Evolutionary conservation across 2,797 vertebrate species (phyloP), one percentile per base, ranked within the genome.

Genomic region (Moxostoma hubbsi): DNA sequence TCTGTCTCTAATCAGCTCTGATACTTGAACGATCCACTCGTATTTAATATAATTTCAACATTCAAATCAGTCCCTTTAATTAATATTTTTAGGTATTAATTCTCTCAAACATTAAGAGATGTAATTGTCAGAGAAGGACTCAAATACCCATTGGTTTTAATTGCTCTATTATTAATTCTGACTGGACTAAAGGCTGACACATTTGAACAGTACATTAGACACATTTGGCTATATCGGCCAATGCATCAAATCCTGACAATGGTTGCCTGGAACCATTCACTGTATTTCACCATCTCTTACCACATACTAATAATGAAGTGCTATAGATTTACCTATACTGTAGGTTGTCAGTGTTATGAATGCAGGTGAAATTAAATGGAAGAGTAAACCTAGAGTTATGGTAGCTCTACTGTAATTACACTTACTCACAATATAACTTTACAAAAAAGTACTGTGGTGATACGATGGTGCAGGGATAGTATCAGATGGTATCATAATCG

Each of bases 21-120:
- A 90, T 89, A 88, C 89, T 92, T 90, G 85, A 86, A 88, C 83
- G 84, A 84, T 84, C 85, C 85, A 89, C 89, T 92, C 87, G 87
- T 92, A 89, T 94, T 93, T 93, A 93, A 94, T 93, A 90, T 89
- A 89, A 92, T 90, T 90, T 93, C 91, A 91, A 93, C 90, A 92
- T 91, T 91, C 91, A 92, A 92, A 94, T 94, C 93, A 94, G 93
- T 95, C 93, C 92, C 88, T 90, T 92, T 93, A 94, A 94, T 94
- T 94, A 90, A 93, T 93, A 92, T 93, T 92, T 94, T 93, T 91
- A 91, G 90, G 92, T 92, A 92, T 93, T 94, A 93, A 92, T 87
- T 88, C 90, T 91, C 89, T 92, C 90, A 89, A 90, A 92, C 85
- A 89, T 92, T 89, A 93, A 93, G 91, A 93, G 91, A 93, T 93